Percentiles rank a stretch among this genome's conserved stretches.
These are phyloP conservation scores for Gymnopithys bicolor DNA, from an alignment of 2,797 vertebrate species.

Conservation along the genomic window DNA sequence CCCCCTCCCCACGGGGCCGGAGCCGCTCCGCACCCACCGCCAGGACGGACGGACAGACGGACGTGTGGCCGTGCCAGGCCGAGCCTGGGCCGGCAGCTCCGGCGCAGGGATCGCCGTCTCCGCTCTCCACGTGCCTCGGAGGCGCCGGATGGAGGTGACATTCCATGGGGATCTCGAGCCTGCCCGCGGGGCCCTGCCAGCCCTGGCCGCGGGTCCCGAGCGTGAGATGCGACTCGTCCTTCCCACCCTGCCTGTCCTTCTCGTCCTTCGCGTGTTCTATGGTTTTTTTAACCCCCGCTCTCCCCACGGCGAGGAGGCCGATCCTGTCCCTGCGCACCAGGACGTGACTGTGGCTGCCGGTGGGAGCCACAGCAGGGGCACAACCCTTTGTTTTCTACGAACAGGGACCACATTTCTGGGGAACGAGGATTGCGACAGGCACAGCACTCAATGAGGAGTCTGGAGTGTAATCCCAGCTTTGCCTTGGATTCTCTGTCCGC, in stretches of 20 bases:
- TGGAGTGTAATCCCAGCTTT: neutral
- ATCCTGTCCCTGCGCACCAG: slow-evolving; percentile 10
- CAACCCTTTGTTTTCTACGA: slow-evolving; percentile 26
- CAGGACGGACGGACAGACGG: neutral
- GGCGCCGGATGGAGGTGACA: neutral
- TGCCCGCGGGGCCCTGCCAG: neutral
- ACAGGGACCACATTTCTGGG: slow-evolving; percentile 24
- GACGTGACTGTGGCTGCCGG: neutral
- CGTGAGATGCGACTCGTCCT: slow-evolving; percentile 24
- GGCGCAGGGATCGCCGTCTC: neutral
- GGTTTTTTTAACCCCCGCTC: neutral
- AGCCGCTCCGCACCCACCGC: neutral
- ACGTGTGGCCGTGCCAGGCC: neutral
- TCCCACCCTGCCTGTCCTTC: neutral
- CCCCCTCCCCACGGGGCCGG: slow-evolving; percentile 5
- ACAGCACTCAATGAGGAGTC: neutral
- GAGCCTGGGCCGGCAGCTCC: neutral
- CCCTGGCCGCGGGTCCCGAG: neutral
- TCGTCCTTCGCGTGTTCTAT: neutral
- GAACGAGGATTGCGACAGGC: slow-evolving; percentile 1
- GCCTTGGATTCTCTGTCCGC: slow-evolving; percentile 14
- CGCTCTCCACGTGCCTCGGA: rapidly evolving
- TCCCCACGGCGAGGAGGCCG: neutral
- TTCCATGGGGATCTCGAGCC: neutral
- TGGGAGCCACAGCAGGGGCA: neutral